Base-by-base conservation (phyloP, 35 echinoderm and acorn worm genomes). In the Nesometra sesokonis region DNA sequence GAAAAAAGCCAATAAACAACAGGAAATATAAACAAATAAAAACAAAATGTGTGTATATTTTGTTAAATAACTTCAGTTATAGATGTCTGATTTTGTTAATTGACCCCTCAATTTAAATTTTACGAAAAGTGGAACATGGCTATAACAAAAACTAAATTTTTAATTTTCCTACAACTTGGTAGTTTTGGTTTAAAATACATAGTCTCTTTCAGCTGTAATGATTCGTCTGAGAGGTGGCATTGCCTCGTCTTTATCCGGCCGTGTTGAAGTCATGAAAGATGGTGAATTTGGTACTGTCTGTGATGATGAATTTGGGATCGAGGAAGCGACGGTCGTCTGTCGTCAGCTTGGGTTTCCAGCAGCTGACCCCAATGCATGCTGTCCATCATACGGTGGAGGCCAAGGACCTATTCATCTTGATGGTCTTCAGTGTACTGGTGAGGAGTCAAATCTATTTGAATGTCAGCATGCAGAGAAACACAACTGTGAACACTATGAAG, bases 401-500 rank as follows among this genome's bases (percentile, higher is more conserved):
- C 2, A 1, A 67, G 52, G 52, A 11, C 8, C 9, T 2, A 67
- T 67, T 27, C 23, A 13, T 2, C 52, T 67, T 27, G 52, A 67
- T 67, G 52, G 52, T 67, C 52, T 67, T 27, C 52, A 67, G 23
- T 67, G 52, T 27, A 11, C 0, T 67, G 52, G 52, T 27, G 23
- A 67, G 0, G 52, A 67, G 23, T 5, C 7, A 27, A 27, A 27
- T 67, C 23, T 67, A 19, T 67, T 67, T 67, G 1, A 27, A 3
- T 67, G 52, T 67, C 7, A 67, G 2, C 52, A 67, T 27, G 2
- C 21, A 67, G 1, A 2, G 1, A 19, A 3, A 36, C 78, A 80
- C 27, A 80, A 80, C 21, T 80, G 78, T 80, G 78, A 80, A 80
- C 78, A 80, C 27, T 34, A 17, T 80, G 78, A 80, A 33, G 78